Conservation (phyloP, 1,140 invertebrate genomes). For the Pseudomyrmex sp. region DNA sequence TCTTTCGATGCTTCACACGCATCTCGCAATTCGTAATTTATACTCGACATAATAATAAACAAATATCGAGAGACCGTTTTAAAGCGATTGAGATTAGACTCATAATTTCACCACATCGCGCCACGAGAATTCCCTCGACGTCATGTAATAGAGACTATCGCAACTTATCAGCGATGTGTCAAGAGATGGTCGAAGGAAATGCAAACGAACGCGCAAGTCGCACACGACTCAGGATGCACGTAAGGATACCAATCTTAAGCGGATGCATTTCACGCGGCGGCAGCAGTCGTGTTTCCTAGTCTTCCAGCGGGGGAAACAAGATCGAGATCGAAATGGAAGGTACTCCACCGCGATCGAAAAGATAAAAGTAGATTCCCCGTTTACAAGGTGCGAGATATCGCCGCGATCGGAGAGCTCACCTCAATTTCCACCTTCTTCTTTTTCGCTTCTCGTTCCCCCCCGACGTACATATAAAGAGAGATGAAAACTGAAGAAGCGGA, state of each 20-base stretch:
- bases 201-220: constrained; percentile 38
- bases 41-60: not conserved
- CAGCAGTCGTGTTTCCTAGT: constrained; percentile 32
- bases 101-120: not conserved
- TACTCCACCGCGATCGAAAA: constrained; percentile 19
- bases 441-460: not conserved
- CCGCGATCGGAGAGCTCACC: constrained; percentile 4
- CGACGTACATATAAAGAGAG: not conserved
- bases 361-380: constrained; percentile 32
- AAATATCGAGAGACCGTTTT: not conserved
- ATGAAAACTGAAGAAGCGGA: constrained; percentile 15
- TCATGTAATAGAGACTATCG: not conserved
- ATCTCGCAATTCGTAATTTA: not conserved
- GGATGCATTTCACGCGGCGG: constrained; percentile 29
- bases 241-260: constrained; percentile 39
- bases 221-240: constrained; percentile 11
- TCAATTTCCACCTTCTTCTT: constrained; percentile 24
- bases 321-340: constrained; percentile 38
- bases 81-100: not conserved
- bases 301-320: constrained; percentile 24
- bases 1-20: no score
- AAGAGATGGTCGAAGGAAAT: constrained; percentile 28
- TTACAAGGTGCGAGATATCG: constrained; percentile 26
- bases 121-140: not conserved
- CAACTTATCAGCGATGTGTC: constrained; percentile 19